These are phyloP conservation scores for Dione juno DNA, from an alignment of 2,888 invertebrate species.

Conservation along the genomic window DNA sequence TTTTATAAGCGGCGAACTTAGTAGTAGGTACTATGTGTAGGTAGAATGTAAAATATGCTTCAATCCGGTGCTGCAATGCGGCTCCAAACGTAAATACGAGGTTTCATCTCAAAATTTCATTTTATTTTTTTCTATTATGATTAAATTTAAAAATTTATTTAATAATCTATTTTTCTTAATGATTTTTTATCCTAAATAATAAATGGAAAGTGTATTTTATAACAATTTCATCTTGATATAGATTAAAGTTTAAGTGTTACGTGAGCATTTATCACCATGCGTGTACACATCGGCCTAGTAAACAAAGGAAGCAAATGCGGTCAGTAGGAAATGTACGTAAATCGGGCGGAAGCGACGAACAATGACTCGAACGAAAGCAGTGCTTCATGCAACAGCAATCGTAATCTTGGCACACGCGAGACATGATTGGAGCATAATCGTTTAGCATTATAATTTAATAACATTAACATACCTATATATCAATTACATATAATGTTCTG, in stretches of 20 bases:
- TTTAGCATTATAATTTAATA: conserved; percentile 4
- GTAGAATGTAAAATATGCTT: conserved; percentile 26
- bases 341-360: conserved; percentile 39
- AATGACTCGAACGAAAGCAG: conserved; percentile 34
- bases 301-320: conserved; percentile 40
- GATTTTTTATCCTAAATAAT: too few species aligned
- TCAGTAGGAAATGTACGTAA: conserved; percentile 39
- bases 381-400: conserved; percentile 33
- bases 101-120: conserved; percentile 40
- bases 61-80: conserved; percentile 40
- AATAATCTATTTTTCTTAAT: conserved; percentile 8
- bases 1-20: not conserved
- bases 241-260: conserved; percentile 14
- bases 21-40: not conserved
- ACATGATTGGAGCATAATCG: conserved; percentile 20
- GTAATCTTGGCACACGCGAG: conserved; percentile 35
- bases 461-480: conserved; percentile 1
- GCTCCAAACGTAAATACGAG: conserved; percentile 38
- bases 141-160: conserved; percentile 15
- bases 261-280: conserved; percentile 23
- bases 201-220: not conserved
- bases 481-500: not conserved
- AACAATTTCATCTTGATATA: not conserved
- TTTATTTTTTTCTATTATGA: conserved; percentile 27
- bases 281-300: conserved; percentile 23